phyloP scores from a whole-genome alignment of 2,797 vertebrate genomes.

The Pipistrellus kuhlii region DNA sequence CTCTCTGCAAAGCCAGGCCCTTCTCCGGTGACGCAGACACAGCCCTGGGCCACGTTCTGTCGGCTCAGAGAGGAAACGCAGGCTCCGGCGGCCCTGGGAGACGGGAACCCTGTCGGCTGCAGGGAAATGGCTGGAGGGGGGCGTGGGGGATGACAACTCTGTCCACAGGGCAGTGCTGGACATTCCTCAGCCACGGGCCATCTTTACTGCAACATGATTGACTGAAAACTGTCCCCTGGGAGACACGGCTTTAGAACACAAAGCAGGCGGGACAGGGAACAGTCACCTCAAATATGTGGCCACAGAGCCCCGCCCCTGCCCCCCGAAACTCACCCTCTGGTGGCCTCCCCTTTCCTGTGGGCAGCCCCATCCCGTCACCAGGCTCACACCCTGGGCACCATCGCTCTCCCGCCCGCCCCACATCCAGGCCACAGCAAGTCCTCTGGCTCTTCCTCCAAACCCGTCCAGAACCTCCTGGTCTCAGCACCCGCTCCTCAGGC shows the following conservation, averaged over 20 bases:
- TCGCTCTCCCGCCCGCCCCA: not conserved
- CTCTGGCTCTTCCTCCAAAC: not conserved
- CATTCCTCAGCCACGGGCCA: not conserved
- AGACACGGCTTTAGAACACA: not conserved
- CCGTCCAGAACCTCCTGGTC: not conserved
- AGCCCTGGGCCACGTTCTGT: not conserved
- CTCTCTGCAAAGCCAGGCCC: not conserved
- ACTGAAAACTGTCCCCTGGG: not conserved
- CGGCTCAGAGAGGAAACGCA: not conserved
- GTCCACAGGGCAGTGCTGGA: not conserved
- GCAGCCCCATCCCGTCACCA: not conserved
- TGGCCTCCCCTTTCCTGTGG: not conserved
- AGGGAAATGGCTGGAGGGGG: not conserved
- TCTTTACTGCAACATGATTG: not conserved
- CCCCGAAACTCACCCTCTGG: fast-evolving
- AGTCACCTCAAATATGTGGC: too few relatives aligned
- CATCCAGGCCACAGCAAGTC: not conserved
- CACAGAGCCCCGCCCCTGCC: too few relatives aligned
- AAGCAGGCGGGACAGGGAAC: not conserved
- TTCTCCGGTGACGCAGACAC: not conserved
- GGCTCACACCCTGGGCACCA: too few relatives aligned
- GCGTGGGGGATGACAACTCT: too few relatives aligned
- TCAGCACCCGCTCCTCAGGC: not conserved
- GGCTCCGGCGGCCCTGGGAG: not conserved
- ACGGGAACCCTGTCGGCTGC: not conserved